Conservation (phyloP, 1,140 invertebrate species). For the Dinoponera quadriceps region DNA sequence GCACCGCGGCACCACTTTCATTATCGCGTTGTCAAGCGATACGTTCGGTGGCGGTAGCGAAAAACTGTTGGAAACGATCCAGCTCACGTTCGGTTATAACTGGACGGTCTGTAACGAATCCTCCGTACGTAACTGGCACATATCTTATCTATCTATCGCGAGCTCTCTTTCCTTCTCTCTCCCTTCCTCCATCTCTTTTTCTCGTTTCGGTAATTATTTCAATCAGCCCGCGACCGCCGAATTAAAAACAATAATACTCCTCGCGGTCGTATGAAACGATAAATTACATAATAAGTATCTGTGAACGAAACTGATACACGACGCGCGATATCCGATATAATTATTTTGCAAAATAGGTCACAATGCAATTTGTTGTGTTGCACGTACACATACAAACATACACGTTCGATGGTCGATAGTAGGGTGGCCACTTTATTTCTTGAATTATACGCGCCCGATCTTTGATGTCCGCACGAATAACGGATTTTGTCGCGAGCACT, state of each 20-base stretch:
- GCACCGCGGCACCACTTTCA: conserved; percentile 12
- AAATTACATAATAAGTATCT: conserved; percentile 43
- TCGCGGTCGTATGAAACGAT: conserved; percentile 26
- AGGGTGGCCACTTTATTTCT: not conserved
- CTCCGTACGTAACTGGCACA: not conserved
- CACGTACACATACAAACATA: too few species aligned
- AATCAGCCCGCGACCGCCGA: not conserved
- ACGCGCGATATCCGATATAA: conserved; percentile 29
- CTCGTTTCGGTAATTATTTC: conserved; percentile 9
- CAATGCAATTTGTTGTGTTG: conserved; percentile 10
- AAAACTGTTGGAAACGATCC: conserved; percentile 7
- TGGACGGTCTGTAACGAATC: not conserved
- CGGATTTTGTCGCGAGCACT: conserved; percentile 1
- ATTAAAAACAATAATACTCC: conserved; percentile 44
- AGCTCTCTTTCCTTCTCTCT: too few species aligned
- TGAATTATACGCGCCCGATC: not conserved
- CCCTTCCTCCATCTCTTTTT: not conserved
- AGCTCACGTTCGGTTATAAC: not conserved
- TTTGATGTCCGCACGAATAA: conserved; percentile 22
- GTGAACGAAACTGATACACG: conserved; percentile 15
- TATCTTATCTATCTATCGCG: conserved; percentile 9
- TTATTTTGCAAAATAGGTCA: conserved; percentile 45
- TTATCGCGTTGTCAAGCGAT: conserved; percentile 10
- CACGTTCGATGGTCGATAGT: not conserved
- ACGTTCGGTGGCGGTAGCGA: not conserved